phyloP scores from a whole-genome alignment of 2,888 invertebrate species.

The Maniola hyperantus region DNA sequence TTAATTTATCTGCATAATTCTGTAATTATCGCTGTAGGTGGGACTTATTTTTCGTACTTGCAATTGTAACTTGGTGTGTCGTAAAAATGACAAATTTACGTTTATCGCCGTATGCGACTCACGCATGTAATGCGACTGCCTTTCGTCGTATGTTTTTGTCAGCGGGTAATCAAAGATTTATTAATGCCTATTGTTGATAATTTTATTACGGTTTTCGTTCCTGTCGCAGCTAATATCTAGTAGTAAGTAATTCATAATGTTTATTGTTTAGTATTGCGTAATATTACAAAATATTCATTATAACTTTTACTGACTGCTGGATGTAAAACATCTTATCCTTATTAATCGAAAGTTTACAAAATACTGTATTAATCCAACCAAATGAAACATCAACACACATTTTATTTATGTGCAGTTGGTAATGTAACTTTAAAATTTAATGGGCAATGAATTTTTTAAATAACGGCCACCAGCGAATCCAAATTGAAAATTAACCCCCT shows the following conservation, averaged over 20 bases:
- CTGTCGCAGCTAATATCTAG: conserved; percentile 52
- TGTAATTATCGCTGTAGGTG: conserved; percentile 59
- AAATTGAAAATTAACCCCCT: conserved; percentile 80
- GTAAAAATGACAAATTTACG: conserved; percentile 74
- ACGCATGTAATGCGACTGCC: conserved; percentile 63
- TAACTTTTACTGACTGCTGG: neutral
- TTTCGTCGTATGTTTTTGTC: conserved; percentile 72
- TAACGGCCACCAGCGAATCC: conserved; percentile 73
- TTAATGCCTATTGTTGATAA: conserved; percentile 70
- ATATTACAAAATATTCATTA: conserved; percentile 48
- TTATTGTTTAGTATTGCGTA: neutral
- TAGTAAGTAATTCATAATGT: conserved; percentile 38
- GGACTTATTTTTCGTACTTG: conserved; percentile 58
- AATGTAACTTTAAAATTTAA: conserved; percentile 59
- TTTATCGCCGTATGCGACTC: conserved; percentile 67
- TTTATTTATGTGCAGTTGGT: conserved; percentile 62
- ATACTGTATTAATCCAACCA: conserved; percentile 5
- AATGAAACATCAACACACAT: conserved; percentile 59
- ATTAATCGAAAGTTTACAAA: neutral
- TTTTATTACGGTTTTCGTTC: conserved; percentile 50
- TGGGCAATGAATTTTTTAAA: conserved; percentile 59
- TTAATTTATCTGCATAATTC: conserved; percentile 42
- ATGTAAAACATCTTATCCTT: neutral
- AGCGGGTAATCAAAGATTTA: conserved; percentile 76
- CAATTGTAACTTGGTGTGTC: conserved; percentile 62